phyloP scores from a whole-genome alignment of 2,888 invertebrate species.

The Drosophila melanocephala region DNA sequence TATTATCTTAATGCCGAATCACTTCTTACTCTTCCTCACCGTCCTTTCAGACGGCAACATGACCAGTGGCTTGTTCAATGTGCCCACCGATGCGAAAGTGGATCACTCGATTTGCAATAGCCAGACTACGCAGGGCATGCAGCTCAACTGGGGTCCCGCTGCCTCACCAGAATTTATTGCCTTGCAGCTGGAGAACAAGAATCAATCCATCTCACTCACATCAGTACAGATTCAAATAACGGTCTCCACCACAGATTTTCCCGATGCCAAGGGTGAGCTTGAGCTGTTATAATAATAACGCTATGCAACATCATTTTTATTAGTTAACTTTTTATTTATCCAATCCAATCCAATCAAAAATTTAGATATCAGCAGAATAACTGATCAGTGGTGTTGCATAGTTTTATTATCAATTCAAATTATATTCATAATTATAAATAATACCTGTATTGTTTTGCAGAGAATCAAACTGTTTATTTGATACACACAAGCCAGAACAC shows the following conservation, averaged over 20 bases:
- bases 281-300: not conserved
- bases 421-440: not conserved
- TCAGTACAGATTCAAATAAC: slow-evolving; percentile 76
- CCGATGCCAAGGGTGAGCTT: slow-evolving; percentile 82
- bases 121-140: slow-evolving; percentile 84
- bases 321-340: not conserved
- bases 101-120: slow-evolving; percentile 85
- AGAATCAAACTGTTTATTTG: slow-evolving; percentile 85
- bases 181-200: slow-evolving; percentile 85
- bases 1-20: not conserved
- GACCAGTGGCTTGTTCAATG: slow-evolving; percentile 82
- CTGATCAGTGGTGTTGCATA: not conserved
- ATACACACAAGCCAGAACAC: slow-evolving; percentile 84
- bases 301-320: not conserved
- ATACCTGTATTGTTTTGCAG: slow-evolving; percentile 57
- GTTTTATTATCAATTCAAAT: not conserved
- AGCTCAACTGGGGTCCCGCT: slow-evolving; percentile 81
- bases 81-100: slow-evolving; percentile 85
- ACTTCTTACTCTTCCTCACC: not conserved
- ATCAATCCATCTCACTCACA: slow-evolving; percentile 80
- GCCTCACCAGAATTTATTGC: slow-evolving; percentile 74
- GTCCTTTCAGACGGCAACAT: slow-evolving; percentile 75
- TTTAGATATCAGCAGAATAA: not conserved
- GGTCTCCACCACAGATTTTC: slow-evolving; percentile 81
- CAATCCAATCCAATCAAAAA: too few relatives aligned